Evolutionary conservation across 2,888 invertebrate species (phyloP), one percentile per base, ranked within the genome.

Genomic region (Gymnoscelis rufifasciata): DNA sequence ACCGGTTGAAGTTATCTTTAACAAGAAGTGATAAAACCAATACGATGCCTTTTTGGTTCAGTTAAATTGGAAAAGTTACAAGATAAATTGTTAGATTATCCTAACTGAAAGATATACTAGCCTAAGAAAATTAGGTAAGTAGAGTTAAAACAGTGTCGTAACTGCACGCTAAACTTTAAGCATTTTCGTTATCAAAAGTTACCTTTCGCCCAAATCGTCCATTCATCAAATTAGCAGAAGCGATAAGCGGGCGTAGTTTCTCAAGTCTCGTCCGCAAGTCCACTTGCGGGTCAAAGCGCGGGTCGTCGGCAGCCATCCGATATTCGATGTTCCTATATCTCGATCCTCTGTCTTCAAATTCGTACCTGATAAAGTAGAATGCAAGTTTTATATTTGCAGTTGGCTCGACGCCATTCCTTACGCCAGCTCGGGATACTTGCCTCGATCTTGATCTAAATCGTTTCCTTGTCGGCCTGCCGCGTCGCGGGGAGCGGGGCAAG

Each of bases 161-260:
- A n/a, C n/a, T n/a, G n/a, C n/a, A n/a, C n/a, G n/a, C n/a, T n/a
- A n/a, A n/a, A n/a, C n/a, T n/a, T n/a, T n/a, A n/a, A n/a, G n/a
- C n/a, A n/a, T n/a, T n/a, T n/a, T n/a, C n/a, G n/a, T n/a, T n/a
- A n/a, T n/a, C n/a, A n/a, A n/a, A n/a, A n/a, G n/a, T 3, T 74
- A 94, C 94, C 90, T 92, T 91, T 71, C 95, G 88, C 37, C 95
- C 95, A 15, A 93, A 93, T 42, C 92, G 89, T 68, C 91, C 92
- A 73, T 95, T 95, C 73, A 95, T 94, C 65, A 93, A 87, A 72
- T 95, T 95, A 59, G 94, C 92, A 48, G 91, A 89, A n/a, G 93
- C 91, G 54, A 92, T 88, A 57, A 90, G 88, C 13, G 88, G 82
- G 38, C 88, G 84, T 52, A 89, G 64, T 26, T 77, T 74, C 52